Evolutionary conservation across 2,797 vertebrate species (phyloP), one percentile per base, ranked within the genome.

Genomic region (Sorex maritimensis): DNA sequence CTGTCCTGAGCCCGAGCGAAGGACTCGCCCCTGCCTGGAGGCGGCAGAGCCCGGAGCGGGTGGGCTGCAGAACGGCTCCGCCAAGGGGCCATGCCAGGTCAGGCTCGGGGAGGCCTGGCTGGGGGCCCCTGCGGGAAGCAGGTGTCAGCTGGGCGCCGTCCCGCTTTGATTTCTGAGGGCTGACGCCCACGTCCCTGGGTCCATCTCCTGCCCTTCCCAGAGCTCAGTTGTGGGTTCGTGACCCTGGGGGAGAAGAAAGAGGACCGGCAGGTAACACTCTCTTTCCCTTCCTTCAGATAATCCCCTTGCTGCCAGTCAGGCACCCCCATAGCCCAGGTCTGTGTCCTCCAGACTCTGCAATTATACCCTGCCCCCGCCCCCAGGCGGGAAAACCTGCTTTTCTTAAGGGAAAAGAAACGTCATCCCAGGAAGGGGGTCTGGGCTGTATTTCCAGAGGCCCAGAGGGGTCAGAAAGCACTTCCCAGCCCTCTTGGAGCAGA

Each of bases 241-340:
- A 95, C 94, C 91, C 14, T 19, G 3, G 15, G 88, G 30, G 87
- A 92, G 81, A 94, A 94, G 82, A 96, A 91, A 94, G 95, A 91
- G 72, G 90, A 94, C 93, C 88, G 49, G 75, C 81, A 87, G 94
- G 95, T 93, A 94, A 95, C 58, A 52, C 74, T 96, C 93, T 96
- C 94, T 94, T 91, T 74, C 19, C 85, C 85, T 97, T 96, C 96
- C 95, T 96, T 96, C 90, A 92, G 90, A 61, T 94, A 71, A 92
- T 90, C 94, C 92, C 77, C 71, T 74, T 38, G 85, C 78, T 84
- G 88, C 17, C 0, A 1, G 86, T 86, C 55, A 85, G 67, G 82
- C 90, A 82, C 69, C 72, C 46, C 71, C 0, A 0, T 26, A 84
- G 67, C 5, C 1, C 46, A 11, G 21, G 28, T 58, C 65, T 72